A percentile compares a stretch with the other conserved stretches of the same genome.
phyloP scores from a whole-genome alignment of 1,140 invertebrate species.

The Schlechtendalia chinensis region DNA sequence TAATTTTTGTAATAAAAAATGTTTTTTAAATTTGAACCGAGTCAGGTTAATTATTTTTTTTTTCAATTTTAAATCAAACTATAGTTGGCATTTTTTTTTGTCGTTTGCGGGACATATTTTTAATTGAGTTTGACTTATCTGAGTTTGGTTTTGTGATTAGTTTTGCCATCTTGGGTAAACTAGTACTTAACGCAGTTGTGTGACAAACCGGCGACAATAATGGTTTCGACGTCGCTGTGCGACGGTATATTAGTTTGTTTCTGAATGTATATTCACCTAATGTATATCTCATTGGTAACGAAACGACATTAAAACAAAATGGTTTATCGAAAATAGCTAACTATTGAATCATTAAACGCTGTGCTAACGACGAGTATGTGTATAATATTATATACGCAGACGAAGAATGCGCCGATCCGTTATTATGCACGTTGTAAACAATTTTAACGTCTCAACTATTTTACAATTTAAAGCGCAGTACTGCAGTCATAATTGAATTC shows the following conservation, averaged over 20 bases:
- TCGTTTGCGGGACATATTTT: no score
- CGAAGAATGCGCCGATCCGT: not conserved
- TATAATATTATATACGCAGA: not conserved
- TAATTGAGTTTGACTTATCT: no score
- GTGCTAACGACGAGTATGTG: not conserved
- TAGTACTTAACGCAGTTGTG: not conserved
- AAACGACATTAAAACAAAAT: not conserved
- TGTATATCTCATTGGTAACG: not conserved
- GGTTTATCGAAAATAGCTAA: not conserved
- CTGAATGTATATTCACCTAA: not conserved
- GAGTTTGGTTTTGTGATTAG: no score
- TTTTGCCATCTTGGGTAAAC: no score
- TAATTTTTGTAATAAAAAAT: no score
- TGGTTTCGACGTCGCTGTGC: not conserved
- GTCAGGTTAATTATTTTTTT: no score
- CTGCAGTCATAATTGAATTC: not conserved
- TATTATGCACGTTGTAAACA: not conserved
- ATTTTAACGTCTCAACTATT: not conserved
- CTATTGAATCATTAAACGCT: not conserved
- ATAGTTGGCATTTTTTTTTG: no score
- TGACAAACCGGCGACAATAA: not conserved
- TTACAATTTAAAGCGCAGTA: not conserved
- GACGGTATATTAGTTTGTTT: not conserved
- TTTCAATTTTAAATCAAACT: no score
- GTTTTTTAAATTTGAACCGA: no score